phyloP scores from a whole-genome alignment of 1,140 invertebrate genomes.

The Stenopsyche tienmushanensis region DNA sequence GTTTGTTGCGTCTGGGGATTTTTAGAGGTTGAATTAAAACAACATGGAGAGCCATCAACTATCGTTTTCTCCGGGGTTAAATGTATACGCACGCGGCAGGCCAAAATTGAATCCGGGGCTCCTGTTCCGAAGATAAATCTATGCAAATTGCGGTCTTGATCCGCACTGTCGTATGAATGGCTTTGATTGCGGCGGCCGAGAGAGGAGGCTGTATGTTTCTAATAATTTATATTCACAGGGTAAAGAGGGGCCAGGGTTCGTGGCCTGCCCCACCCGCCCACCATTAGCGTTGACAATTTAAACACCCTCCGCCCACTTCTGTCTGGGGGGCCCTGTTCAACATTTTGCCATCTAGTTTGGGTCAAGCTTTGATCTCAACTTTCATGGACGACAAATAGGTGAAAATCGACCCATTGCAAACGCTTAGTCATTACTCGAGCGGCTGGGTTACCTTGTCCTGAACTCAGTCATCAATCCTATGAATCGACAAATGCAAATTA shows the following conservation, averaged over 20 bases:
- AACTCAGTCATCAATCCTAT: no score
- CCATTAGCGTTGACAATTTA: slow-evolving; percentile 29
- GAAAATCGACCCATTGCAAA: no score
- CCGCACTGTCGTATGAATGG: slow-evolving; percentile 30
- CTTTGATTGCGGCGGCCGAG: slow-evolving; percentile 30
- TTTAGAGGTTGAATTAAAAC: no score
- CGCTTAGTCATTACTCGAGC: no score
- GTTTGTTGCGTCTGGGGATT: no score
- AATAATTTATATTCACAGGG: slow-evolving; percentile 40
- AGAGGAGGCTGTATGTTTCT: slow-evolving; percentile 32
- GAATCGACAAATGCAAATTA: no score
- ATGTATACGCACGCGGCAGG: background rate
- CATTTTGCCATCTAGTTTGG: background rate
- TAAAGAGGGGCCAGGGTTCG: slow-evolving; percentile 22
- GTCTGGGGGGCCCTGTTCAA: slow-evolving; percentile 1
- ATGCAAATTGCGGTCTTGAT: slow-evolving; percentile 37
- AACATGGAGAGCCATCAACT: no score
- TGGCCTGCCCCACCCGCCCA: background rate
- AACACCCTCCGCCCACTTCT: slow-evolving; percentile 5
- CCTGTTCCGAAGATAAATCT: slow-evolving; percentile 27
- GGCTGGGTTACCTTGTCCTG: no score
- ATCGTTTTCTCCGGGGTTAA: background rate
- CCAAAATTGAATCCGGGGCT: slow-evolving; percentile 17
- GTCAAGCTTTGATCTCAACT: background rate
- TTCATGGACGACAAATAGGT: background rate